Base-by-base conservation (phyloP, 2,888 invertebrate genomes). In the Drosophila subquinaria region DNA sequence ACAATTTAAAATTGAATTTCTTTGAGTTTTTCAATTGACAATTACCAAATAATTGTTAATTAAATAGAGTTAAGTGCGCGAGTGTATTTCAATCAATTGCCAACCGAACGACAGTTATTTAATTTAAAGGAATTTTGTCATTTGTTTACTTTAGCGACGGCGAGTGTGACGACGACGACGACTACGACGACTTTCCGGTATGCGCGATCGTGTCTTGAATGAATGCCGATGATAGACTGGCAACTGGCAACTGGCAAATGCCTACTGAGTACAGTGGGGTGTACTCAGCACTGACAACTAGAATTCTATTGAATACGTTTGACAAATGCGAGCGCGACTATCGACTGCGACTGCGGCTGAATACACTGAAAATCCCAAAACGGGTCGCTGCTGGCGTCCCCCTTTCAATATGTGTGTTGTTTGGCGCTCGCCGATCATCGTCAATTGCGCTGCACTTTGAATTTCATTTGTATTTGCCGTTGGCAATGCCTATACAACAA, bases 391-490 rank as follows among this genome's bases (percentile, higher is more conserved):
- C 42, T 1, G 45, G 42, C 51, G 47, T 48, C 36, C 38, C 59
- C 59, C 23, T 13, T 45, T 36, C 36, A 15, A 15, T 23, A 55
- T 10, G 35, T 48, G 47, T 47, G 57, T 45, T 47, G 56, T 36
- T 47, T 59, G 48, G 62, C 62, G 59, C 63, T 65, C 35, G 45
- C 67, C 76, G 73, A 73, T 70, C 76, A 73, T 70, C 76, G 67
- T 73, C 88, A 87, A 87, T 85, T 82, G 81, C 81, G 85, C 73
- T 87, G 84, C 84, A 84, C 84, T 84, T 84, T 77, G 75, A 79
- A 82, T 59, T 73, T 65, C 55, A 57, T 76, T 76, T 76, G 62
- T 48, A 20, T 59, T 75, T 35, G 71, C 62, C 62, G 78, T 62
- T 81, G 79, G 84, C 84, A 85, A 79, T 73, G 75, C 84, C 47